Conservation (phyloP, 2,113 vertebrate species). For the Brevimyrus niger region DNA sequence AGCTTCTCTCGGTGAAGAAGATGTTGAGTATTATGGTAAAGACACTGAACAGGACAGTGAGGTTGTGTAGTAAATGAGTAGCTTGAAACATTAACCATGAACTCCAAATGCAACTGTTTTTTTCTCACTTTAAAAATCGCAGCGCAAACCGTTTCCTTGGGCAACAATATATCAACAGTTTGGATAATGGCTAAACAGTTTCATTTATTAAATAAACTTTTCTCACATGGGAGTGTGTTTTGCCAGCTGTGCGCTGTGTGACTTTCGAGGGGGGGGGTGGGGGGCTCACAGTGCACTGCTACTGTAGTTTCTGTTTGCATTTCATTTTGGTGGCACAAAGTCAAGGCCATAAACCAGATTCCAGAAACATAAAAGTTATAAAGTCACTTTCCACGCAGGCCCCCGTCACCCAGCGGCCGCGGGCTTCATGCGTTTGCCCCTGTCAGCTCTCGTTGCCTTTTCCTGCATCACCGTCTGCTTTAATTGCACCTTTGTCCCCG, state of each 20-base stretch:
- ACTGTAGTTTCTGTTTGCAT: background rate
- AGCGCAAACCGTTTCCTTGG: slow-evolving; percentile 30
- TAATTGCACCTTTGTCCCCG: background rate
- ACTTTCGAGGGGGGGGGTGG: too few relatives aligned
- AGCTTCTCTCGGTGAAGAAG: background rate
- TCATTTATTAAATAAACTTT: slow-evolving; percentile 47
- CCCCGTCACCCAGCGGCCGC: background rate
- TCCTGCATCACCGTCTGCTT: background rate
- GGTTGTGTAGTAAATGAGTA: slow-evolving; percentile 39
- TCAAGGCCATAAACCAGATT: background rate
- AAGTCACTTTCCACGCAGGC: background rate
- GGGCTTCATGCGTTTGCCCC: background rate
- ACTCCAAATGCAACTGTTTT: slow-evolving; percentile 35
- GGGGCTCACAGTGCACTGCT: background rate
- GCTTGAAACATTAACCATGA: slow-evolving; percentile 29
- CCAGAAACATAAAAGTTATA: background rate
- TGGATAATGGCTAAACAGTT: slow-evolving; percentile 46
- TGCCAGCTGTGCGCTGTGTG: slow-evolving; percentile 24
- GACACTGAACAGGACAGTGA: slow-evolving; percentile 22
- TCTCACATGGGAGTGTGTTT: slow-evolving; percentile 21
- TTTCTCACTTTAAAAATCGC: slow-evolving; percentile 35
- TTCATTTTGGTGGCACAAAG: background rate
- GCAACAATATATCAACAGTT: slow-evolving; percentile 45
- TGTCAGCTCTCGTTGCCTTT: background rate
- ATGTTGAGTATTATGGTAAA: slow-evolving; percentile 29